Conservation (phyloP, 2,888 invertebrate species). For the Loripinus fragilis region DNA sequence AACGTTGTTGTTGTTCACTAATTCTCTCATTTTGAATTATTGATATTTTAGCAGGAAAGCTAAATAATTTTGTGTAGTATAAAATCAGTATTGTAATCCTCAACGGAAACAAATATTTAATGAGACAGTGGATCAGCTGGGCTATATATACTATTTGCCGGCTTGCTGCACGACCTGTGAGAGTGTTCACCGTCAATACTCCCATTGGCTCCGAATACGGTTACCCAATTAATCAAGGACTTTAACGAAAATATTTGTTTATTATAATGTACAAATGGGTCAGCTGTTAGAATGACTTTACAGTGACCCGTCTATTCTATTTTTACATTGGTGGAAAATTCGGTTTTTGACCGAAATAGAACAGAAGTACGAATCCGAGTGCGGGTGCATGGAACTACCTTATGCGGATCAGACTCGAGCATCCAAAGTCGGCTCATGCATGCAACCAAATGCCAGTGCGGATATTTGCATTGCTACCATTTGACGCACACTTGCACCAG, state of each 20-base stretch:
- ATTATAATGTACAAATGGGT: conserved; percentile 1
- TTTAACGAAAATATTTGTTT: neutral
- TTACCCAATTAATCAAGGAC: conserved; percentile 16
- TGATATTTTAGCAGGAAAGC: neutral
- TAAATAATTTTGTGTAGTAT: conserved; percentile 1
- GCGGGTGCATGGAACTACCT: no score
- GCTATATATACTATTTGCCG: neutral
- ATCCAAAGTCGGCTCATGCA: no score
- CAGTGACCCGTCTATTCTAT: neutral
- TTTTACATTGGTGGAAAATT: neutral
- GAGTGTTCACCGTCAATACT: neutral
- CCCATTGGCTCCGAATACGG: neutral
- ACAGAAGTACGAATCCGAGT: no score
- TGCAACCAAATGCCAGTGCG: no score
- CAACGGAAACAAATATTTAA: neutral
- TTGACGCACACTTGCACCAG: no score
- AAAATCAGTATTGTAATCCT: neutral
- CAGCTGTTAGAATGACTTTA: neutral
- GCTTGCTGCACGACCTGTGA: neutral
- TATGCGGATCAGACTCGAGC: no score
- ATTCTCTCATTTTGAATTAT: neutral
- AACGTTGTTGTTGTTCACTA: neutral
- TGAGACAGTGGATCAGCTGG: neutral
- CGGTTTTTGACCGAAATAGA: conserved; percentile 23
- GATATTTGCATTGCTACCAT: no score